Conservation (phyloP, 2,888 invertebrate genomes). For the Ptychoptera contaminata region DNA sequence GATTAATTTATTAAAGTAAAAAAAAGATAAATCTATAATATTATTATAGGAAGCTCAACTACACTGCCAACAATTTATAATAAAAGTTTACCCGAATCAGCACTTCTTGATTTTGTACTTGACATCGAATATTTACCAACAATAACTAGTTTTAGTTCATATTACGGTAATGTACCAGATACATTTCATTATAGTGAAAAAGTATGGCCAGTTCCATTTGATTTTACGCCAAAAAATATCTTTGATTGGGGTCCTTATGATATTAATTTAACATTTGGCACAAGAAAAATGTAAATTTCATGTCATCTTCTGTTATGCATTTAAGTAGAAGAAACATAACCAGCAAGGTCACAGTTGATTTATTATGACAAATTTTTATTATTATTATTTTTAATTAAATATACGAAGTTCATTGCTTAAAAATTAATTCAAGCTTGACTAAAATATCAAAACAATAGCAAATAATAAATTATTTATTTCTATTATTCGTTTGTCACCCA, state of each 20-base stretch:
- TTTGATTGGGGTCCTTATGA: constrained; percentile 21
- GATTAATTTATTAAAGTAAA: neutral
- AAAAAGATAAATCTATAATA: neutral
- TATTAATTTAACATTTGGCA: constrained; percentile 21
- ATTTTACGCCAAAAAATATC: constrained; percentile 18
- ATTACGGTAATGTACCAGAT: constrained; percentile 6
- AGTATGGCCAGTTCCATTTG: constrained; percentile 22
- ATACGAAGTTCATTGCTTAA: no score
- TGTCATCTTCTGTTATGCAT: no score
- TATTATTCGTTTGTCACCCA: no score
- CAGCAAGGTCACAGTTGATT: neutral
- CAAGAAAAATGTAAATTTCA: neutral
- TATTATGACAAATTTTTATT: no score
- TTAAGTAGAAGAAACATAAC: no score
- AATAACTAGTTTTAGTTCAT: constrained; percentile 4
- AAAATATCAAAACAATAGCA: no score
- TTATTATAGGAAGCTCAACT: neutral
- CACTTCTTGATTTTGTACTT: constrained; percentile 6
- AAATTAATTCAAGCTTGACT: no score
- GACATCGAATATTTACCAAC: constrained; percentile 3
- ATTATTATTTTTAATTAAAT: no score
- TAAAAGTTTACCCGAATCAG: constrained; percentile 5
- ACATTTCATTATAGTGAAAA: constrained; percentile 14
- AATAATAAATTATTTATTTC: no score
- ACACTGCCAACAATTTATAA: neutral